These are phyloP conservation scores for Pyrocephalus nanus DNA, from an alignment of 2,797 vertebrate species.

Conservation along the genomic window DNA sequence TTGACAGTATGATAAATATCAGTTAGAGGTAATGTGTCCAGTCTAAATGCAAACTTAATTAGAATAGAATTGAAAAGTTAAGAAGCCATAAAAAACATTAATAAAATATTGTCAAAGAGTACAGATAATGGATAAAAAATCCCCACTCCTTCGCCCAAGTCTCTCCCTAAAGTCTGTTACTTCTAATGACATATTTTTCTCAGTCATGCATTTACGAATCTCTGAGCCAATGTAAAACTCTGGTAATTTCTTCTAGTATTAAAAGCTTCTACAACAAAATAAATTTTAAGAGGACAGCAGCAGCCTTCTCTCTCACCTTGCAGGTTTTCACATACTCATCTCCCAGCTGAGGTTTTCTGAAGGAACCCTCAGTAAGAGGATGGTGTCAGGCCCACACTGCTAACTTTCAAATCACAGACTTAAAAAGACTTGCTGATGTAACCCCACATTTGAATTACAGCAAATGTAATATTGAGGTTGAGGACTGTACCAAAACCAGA, in stretches of 20 bases:
- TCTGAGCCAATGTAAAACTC: background rate
- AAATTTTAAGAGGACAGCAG: background rate
- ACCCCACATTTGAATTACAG: background rate
- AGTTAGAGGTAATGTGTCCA: constrained; percentile 11
- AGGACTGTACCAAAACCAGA: background rate
- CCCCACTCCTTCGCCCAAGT: background rate
- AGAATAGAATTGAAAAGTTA: constrained; percentile 49
- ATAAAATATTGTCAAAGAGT: constrained; percentile 45
- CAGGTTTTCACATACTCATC: background rate
- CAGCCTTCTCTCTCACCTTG: background rate
- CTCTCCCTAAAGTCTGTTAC: background rate
- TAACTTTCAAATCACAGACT: background rate
- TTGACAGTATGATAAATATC: constrained; percentile 43
- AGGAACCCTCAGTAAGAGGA: background rate
- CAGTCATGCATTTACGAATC: background rate
- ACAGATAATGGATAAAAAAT: background rate
- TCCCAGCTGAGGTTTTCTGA: background rate
- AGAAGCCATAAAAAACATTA: constrained; percentile 32
- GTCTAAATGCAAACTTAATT: constrained; percentile 50
- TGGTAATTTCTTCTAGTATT: background rate
- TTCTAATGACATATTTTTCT: background rate
- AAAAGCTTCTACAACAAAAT: background rate
- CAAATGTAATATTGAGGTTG: background rate
- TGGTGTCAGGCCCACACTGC: background rate
- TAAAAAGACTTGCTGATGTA: background rate